A percentile compares a stretch with the other conserved stretches of the same genome.
Evolutionary conservation across 2,113 vertebrate species (phyloP).

Genomic region (Gallinago undulata): DNA sequence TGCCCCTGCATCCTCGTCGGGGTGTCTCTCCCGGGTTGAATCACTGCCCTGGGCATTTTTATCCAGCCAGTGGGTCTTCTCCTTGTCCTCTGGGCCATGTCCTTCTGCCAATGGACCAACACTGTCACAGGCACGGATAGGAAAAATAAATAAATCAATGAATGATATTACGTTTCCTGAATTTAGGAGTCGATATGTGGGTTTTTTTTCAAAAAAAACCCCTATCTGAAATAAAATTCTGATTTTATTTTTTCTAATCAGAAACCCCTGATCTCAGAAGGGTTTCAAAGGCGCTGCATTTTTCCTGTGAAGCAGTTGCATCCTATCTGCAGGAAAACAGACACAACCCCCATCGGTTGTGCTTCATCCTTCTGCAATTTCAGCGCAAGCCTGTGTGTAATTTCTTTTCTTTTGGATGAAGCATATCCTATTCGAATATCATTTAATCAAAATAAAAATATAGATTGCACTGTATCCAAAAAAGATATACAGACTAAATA

Average conservation of each 20-base stretch:
- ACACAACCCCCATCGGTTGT: neutral
- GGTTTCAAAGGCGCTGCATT: neutral
- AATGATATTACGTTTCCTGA: neutral
- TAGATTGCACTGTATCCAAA: neutral
- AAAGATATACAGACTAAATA: constrained; percentile 42
- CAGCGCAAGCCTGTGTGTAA: neutral
- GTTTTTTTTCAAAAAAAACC: neutral
- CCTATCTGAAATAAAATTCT: neutral
- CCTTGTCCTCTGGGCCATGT: neutral
- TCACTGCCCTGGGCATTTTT: neutral
- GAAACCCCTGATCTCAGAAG: neutral
- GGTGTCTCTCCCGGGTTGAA: neutral
- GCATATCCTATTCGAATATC: neutral
- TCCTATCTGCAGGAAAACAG: neutral
- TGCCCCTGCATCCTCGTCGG: neutral
- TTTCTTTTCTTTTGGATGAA: neutral
- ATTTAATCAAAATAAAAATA: constrained; percentile 15
- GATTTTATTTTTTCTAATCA: neutral
- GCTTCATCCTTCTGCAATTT: constrained; percentile 21
- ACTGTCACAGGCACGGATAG: neutral
- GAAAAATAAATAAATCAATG: neutral
- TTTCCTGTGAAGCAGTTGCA: neutral
- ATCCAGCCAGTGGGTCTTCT: neutral
- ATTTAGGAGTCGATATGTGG: neutral
- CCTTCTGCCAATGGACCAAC: neutral